These are phyloP conservation scores for Tyto alba DNA, from an alignment of 2,113 vertebrate genomes.

Conservation along the genomic window DNA sequence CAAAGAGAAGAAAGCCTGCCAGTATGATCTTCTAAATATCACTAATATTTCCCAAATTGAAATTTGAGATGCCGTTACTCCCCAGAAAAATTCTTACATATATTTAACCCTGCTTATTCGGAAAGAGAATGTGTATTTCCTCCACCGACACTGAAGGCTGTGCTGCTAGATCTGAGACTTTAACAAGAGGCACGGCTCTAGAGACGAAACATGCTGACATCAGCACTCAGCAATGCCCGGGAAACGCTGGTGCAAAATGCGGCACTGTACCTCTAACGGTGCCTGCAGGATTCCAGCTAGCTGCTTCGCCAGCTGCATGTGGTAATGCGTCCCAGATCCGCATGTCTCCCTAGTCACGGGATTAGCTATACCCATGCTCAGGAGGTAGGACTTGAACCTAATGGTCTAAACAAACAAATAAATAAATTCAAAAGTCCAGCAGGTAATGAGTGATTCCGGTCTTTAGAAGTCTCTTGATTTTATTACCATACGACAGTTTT, in stretches of 20 bases:
- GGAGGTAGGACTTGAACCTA: conserved; percentile 93
- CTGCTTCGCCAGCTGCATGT: conserved; percentile 93
- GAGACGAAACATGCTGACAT: not conserved
- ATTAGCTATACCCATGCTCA: conserved; percentile 97
- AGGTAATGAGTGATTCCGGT: not conserved
- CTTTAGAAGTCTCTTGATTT: not conserved
- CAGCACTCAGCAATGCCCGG: not conserved
- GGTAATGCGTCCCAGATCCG: conserved; percentile 94
- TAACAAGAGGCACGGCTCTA: not conserved
- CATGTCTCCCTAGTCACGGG: conserved; percentile 94
- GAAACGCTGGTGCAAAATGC: not conserved
- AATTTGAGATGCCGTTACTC: not conserved
- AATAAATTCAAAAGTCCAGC: not conserved
- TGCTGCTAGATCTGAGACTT: not conserved
- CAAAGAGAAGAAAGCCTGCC: not conserved
- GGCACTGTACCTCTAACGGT: conserved; percentile 83
- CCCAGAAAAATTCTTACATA: not conserved
- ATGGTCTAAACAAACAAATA: conserved; percentile 79
- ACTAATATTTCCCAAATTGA: not conserved
- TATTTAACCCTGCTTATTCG: not conserved
- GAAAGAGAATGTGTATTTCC: not conserved
- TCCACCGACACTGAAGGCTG: not conserved
- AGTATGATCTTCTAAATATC: not conserved
- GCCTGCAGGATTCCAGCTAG: conserved; percentile 88
- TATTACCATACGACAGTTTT: not conserved